These are phyloP conservation scores for Oasisia sp. DNA, from an alignment of 2,888 invertebrate genomes.

Conservation along the genomic window DNA sequence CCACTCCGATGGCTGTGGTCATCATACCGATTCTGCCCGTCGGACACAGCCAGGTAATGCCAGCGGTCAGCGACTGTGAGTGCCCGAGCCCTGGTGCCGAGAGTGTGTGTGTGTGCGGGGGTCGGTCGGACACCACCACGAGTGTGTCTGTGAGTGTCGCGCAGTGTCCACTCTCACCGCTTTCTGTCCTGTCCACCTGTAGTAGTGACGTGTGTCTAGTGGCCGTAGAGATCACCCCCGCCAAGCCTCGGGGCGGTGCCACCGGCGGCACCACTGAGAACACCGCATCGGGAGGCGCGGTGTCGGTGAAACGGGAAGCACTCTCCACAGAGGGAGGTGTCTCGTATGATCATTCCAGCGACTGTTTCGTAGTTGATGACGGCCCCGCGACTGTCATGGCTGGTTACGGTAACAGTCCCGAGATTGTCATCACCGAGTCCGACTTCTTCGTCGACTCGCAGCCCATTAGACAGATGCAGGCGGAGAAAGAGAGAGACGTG, in stretches of 20 bases:
- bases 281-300: background rate
- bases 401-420: background rate
- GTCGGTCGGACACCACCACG: background rate
- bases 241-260: background rate
- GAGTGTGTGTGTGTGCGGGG: slow-evolving; percentile 1
- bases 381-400: background rate
- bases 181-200: background rate
- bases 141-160: background rate
- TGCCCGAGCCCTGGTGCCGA: background rate
- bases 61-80: background rate
- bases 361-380: background rate
- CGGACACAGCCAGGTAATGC: background rate
- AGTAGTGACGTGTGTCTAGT: background rate
- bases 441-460: background rate
- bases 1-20: background rate
- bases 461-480: background rate
- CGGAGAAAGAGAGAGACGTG: background rate
- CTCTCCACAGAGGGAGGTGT: background rate
- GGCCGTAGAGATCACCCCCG: background rate
- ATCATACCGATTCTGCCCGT: background rate
- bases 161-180: background rate
- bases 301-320: background rate
- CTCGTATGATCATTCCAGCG: background rate
- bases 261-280: background rate
- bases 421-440: background rate